Base-by-base conservation (phyloP, 2,797 vertebrate genomes). In the Peromyscus eremicus region DNA sequence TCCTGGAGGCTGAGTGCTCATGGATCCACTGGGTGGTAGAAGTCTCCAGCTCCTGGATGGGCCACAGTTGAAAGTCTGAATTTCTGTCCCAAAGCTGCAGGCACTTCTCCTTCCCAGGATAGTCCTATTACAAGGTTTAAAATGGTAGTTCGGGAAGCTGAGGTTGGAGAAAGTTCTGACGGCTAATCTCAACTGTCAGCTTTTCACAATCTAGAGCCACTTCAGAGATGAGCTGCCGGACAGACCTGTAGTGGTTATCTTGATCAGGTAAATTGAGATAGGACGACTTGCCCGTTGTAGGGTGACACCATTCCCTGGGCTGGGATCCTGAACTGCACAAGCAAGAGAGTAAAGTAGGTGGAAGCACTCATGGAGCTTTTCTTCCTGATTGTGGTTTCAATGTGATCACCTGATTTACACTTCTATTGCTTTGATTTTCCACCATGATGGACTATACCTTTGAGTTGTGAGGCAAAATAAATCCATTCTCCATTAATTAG, bases 91-190 rank as follows among this genome's bases (percentile, higher is more conserved):
- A 4, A 13, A 57, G 14, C 19, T 23, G 3, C 10, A 2, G 12
- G 49, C 6, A 14, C 66, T 1, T 4, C 5, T 87, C 43, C 25
- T 93, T 27, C 23, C 2, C 9, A 73, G 57, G 27, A 8, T 32
- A 49, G 57, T 37, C 85, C 55, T 92, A 37, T 64, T 95, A 52
- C 6, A 37, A 49, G 46, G 29, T 79, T 77, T 43, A 8, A 32
- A 55, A 57, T 55, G 7, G 40, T 92, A 34, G 73, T 92, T n/a
- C 57, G 83, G 19, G 92, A 94, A 92, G 43, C 32, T 49, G 43
- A 85, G 6, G 57, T 73, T 49, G 5, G 43, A 11, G 40, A 40
- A 29, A 6, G 9, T 43, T 84, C 37, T 64, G 60, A 62, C 32
- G 34, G 46, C 13, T 55, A 55, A 71, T 37, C 32, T 17, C 23